phyloP scores from a whole-genome alignment of 2,888 invertebrate genomes.

The Sarcophaga carnaria region DNA sequence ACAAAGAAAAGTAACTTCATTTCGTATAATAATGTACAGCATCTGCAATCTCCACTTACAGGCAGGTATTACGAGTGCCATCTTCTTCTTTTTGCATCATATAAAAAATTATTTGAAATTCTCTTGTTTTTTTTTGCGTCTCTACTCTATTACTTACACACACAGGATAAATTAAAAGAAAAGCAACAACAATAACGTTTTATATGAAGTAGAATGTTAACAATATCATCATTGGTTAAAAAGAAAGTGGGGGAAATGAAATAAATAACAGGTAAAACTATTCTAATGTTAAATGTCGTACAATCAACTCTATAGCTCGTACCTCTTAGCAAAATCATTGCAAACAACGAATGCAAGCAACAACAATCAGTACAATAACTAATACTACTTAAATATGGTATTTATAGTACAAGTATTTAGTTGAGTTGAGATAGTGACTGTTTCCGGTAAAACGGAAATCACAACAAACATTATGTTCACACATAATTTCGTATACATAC shows the following conservation, averaged over 20 bases:
- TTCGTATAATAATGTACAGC: slow-evolving; percentile 50
- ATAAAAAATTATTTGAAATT: slow-evolving; percentile 27
- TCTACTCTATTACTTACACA: slow-evolving; percentile 10
- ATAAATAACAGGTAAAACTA: slow-evolving; percentile 64
- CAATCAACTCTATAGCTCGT: slow-evolving; percentile 33
- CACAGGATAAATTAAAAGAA: slow-evolving; percentile 14
- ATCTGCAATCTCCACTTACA: slow-evolving; percentile 33
- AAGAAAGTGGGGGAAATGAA: slow-evolving; percentile 43
- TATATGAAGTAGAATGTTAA: slow-evolving; percentile 55
- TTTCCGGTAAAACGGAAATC: slow-evolving; percentile 61
- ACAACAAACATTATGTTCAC: slow-evolving; percentile 48
- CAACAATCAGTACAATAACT: slow-evolving; percentile 28
- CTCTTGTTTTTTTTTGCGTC: background rate
- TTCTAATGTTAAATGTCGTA: slow-evolving; percentile 55
- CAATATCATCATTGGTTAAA: slow-evolving; percentile 60
- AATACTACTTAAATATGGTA: slow-evolving; percentile 31
- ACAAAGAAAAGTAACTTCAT: slow-evolving; percentile 39
- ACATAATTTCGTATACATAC: slow-evolving; percentile 1
- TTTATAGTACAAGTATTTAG: slow-evolving; percentile 19
- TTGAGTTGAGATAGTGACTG: slow-evolving; percentile 35
- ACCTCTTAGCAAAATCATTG: background rate
- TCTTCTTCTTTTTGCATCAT: slow-evolving; percentile 14
- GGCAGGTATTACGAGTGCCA: slow-evolving; percentile 28
- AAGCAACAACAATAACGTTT: slow-evolving; percentile 50
- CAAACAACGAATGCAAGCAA: background rate